Conservation (phyloP, 2,888 invertebrate genomes). For the Drosophila neutralis region DNA sequence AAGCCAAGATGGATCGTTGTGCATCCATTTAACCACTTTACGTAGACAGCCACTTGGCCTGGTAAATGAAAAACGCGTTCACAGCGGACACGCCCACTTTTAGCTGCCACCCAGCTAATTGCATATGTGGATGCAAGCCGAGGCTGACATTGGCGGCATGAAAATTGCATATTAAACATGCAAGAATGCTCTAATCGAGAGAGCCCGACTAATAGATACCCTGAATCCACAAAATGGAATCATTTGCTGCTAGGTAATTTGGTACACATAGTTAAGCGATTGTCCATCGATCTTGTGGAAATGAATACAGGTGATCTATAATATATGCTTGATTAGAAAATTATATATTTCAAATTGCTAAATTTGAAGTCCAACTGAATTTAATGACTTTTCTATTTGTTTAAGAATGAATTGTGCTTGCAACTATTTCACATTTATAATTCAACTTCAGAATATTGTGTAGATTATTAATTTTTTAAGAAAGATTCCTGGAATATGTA, state of each 20-base stretch:
- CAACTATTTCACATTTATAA: not conserved
- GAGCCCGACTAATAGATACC: not conserved
- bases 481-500: not conserved
- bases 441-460: not conserved
- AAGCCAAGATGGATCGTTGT: slow-evolving; percentile 42
- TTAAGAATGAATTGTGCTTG: not conserved
- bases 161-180: slow-evolving; percentile 63
- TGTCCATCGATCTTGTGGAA: not conserved
- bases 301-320: not conserved
- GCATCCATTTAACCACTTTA: slow-evolving; percentile 13
- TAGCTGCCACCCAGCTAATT: slow-evolving; percentile 71
- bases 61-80: slow-evolving; percentile 73
- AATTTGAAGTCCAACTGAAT: not conserved
- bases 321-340: not conserved
- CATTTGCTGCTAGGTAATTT: not conserved
- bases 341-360: not conserved
- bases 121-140: slow-evolving; percentile 30
- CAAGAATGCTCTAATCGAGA: not conserved
- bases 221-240: not conserved
- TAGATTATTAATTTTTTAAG: not conserved
- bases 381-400: not conserved
- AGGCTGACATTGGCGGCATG: slow-evolving; percentile 38
- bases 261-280: not conserved
- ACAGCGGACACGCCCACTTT: slow-evolving; percentile 59
- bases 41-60: slow-evolving; percentile 42